These are phyloP conservation scores for Lasioglossum vierecki DNA, from an alignment of 2,888 invertebrate genomes.

Conservation along the genomic window DNA sequence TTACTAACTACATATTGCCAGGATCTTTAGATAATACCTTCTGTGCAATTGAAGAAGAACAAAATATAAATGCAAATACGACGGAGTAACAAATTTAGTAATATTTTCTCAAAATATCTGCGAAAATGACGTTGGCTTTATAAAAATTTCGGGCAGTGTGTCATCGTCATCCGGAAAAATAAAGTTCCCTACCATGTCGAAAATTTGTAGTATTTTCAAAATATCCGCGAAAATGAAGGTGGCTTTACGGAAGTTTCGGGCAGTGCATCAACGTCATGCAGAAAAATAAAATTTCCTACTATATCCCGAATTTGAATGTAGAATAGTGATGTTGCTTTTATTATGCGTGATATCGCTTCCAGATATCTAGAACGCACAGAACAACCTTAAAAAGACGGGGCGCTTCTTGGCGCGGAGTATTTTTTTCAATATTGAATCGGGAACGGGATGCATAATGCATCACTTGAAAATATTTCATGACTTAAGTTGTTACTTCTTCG, in stretches of 20 bases:
- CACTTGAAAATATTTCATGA: slow-evolving; percentile 55
- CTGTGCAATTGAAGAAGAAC: too few relatives aligned
- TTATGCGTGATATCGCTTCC: slow-evolving; percentile 47
- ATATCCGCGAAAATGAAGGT: background rate
- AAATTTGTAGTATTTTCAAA: background rate
- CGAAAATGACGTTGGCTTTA: background rate
- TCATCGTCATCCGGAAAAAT: slow-evolving; percentile 30
- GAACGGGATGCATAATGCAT: slow-evolving; percentile 66
- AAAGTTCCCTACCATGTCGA: slow-evolving; percentile 22
- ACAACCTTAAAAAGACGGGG: slow-evolving; percentile 46
- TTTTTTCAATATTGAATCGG: slow-evolving; percentile 63
- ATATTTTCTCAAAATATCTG: background rate
- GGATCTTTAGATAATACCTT: too few relatives aligned
- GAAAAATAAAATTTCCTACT: slow-evolving; percentile 40
- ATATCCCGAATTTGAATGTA: slow-evolving; percentile 60
- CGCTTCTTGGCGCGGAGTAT: slow-evolving; percentile 44
- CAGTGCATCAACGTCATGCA: slow-evolving; percentile 17
- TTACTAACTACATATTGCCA: too few relatives aligned
- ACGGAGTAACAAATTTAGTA: too few relatives aligned
- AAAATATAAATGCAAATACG: too few relatives aligned
- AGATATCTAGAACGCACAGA: slow-evolving; percentile 36
- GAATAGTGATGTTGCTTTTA: slow-evolving; percentile 55
- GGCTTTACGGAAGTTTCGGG: background rate
- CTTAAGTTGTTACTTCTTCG: slow-evolving; percentile 32
- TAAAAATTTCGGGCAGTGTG: background rate